Evolutionary conservation across 2,888 invertebrate genomes (phyloP).

Genomic region (Mantis religiosa): DNA sequence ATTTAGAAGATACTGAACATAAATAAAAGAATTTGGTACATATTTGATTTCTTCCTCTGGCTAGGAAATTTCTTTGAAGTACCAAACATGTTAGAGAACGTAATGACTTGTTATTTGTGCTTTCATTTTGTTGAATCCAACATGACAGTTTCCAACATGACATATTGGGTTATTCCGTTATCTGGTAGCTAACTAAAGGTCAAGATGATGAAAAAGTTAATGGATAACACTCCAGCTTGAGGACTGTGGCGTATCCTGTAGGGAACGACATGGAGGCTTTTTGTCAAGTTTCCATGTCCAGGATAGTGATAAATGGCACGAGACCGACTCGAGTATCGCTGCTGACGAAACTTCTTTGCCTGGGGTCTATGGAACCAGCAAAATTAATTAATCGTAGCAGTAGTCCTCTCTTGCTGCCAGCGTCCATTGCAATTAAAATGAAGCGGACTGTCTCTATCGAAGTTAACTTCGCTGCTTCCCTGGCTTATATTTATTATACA

Average conservation of each 20-base stretch:
- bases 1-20: too few relatives aligned
- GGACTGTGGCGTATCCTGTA: not conserved
- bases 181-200: not conserved
- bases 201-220: not conserved
- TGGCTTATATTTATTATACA: not conserved
- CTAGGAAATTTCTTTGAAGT: too few relatives aligned
- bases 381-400: not conserved
- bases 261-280: not conserved
- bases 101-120: too few relatives aligned
- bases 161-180: too few relatives aligned
- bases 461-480: not conserved
- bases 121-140: too few relatives aligned
- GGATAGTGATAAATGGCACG: not conserved
- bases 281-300: not conserved
- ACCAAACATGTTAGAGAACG: too few relatives aligned
- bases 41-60: too few relatives aligned
- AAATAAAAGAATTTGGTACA: too few relatives aligned
- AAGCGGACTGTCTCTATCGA: not conserved
- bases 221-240: not conserved
- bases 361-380: not conserved
- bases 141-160: too few relatives aligned
- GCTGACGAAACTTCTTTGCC: not conserved
- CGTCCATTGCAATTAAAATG: not conserved
- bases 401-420: not conserved
- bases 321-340: not conserved